Evolutionary conservation across 2,888 invertebrate species (phyloP), one percentile per base, ranked within the genome.

Genomic region (Ariolimax columbianus): DNA sequence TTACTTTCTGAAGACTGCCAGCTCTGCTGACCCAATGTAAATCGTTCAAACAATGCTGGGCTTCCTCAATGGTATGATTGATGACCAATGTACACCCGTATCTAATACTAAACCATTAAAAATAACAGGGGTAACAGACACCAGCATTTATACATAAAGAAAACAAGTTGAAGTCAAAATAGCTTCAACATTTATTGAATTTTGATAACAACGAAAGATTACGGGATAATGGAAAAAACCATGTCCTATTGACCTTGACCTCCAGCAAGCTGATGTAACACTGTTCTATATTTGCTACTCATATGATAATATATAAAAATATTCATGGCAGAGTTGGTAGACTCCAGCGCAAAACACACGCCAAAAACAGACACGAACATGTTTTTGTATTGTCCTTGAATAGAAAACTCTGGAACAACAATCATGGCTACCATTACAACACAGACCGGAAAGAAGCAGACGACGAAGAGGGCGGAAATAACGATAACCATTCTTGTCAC

Each of bases 291-390:
- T 30, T 73, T 82, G 51, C 59, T 51, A 55, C 82, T 82, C 82
- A 82, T 82, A 17, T 72, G 36, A 59, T 73, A 73, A 30, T 82
- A 82, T 23, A 82, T 73, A 38, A 82, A 82, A 55, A 82, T 82
- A 38, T 73, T 82, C n/a, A 55, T 23, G 26, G 73, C 36, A 36
- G 82, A 82, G 17, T 82, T 82, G 11, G 30, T 51, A 4, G 73
- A 73, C 55, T 82, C 82, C 33, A 81, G 51, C 1, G 30, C 17
- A 51, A 70, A 81, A 33, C 70, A 33, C 0, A 70, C 26, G 9
- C n/a, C 11, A 33, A 30, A 66, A 17, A 70, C 19, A 14, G n/a
- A 40, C 4, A 81, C 19, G n/a, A 81, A 70, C 51, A 81, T 2
- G 51, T 81, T 81, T 30, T 33, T n/a, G 40, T 51, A 43, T 23